Conservation (phyloP, 2,113 vertebrate species). For the Hemichromis elongatus region DNA sequence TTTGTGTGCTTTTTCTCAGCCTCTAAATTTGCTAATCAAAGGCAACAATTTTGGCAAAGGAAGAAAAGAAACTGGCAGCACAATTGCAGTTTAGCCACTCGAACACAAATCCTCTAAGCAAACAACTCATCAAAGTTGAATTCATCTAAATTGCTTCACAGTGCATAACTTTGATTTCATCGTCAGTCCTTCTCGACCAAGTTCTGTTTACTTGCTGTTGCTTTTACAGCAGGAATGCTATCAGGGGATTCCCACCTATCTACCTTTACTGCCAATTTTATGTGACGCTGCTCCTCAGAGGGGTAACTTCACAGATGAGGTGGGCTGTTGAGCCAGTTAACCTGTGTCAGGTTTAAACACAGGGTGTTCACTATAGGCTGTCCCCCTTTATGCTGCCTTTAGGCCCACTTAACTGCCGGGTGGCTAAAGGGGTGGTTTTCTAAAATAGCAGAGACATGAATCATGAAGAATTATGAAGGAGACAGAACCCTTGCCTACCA, state of each 20-base stretch:
- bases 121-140: not conserved
- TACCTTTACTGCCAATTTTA: not conserved
- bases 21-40: slow-evolving; percentile 10
- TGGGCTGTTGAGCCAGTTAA: slow-evolving; percentile 50
- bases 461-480: slow-evolving; percentile 25
- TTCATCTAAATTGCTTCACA: not conserved
- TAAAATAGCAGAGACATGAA: slow-evolving; percentile 32
- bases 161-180: not conserved
- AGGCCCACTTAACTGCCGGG: slow-evolving; percentile 2
- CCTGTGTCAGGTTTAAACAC: slow-evolving; percentile 51
- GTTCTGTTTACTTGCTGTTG: not conserved
- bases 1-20: not conserved
- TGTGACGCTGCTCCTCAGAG: not conserved
- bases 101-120: not conserved
- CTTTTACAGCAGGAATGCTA: slow-evolving; percentile 5
- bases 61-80: not conserved
- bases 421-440: slow-evolving; percentile 8
- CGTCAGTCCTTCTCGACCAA: not conserved
- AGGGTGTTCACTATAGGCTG: not conserved
- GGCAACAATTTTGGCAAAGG: slow-evolving; percentile 5
- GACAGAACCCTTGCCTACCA: not conserved
- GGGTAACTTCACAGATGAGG: slow-evolving; percentile 20
- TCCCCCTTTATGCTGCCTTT: not conserved
- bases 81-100: not conserved
- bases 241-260: not conserved